Evolutionary conservation across 2,113 vertebrate species (phyloP), one percentile per base, ranked within the genome.

Genomic region (Istiophorus platypterus): DNA sequence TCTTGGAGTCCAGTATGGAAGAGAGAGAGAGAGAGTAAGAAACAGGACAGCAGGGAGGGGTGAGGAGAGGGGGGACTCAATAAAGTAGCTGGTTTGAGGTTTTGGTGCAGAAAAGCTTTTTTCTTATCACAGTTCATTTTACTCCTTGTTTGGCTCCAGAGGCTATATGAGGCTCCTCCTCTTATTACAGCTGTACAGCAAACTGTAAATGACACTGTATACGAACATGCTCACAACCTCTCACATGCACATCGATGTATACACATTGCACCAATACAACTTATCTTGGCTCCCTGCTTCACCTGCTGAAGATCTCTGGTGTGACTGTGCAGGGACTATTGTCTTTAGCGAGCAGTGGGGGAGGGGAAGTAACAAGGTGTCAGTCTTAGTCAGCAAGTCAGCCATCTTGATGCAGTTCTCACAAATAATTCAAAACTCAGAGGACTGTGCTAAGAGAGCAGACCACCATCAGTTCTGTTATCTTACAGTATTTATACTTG

Each of bases 371-470:
- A 41, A 64, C 73, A 47, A 3, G 39, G 79, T 82, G 78, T 89
- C 88, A 31, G 73, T 74, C 54, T 58, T 17, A 52, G 85, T 80
- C 58, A 84, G 66, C 26, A 12, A 78, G 69, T 64, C 81, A 77
- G 76, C 37, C 76, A 57, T 81, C 37, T 22, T 42, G 26, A 76
- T 76, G 57, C 59, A 61, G 9, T 6, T 34, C 57, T 49, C 56
- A 62, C 66, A 76, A 84, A 89, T 86, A 57, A 82, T 87, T 88
- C 5, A 75, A 45, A 72, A 17, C 41, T 59, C 52, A 82, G 15
- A 67, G 39, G 17, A 47, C 37, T 31, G 7, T 34, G 24, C 20
- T 10, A n/a, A 52, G 61, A 59, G n/a, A 61, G 22, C 47, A 45
- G 10, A 41, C 20, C 18, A 26, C n/a, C 71, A 27, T 22, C 26